Evolutionary conservation across 1,140 invertebrate species (phyloP).

Genomic region (Zaprionus nigranus): DNA sequence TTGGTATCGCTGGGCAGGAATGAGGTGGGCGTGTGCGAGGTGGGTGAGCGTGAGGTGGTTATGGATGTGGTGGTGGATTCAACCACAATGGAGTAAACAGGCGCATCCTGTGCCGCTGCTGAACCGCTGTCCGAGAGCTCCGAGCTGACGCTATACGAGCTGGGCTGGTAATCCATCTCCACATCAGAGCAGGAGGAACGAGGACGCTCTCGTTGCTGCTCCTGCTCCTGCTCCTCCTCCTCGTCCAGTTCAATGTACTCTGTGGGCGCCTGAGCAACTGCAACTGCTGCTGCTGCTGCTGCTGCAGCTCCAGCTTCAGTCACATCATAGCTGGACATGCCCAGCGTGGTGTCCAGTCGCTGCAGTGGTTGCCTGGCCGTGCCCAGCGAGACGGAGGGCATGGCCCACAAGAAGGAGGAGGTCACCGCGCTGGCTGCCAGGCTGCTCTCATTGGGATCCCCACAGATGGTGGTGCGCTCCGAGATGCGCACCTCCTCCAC

Average conservation of each 20-base stretch:
- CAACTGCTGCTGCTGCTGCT: no score
- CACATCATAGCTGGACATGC: conserved; percentile 73
- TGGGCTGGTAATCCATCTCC: conserved; percentile 24
- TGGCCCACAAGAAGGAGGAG: conserved; percentile 34
- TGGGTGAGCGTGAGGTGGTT: conserved; percentile 58
- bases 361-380: conserved; percentile 12
- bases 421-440: background rate
- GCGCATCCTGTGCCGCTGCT: conserved; percentile 29
- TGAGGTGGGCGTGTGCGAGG: no score
- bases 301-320: conserved; percentile 28
- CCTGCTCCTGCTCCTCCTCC: background rate
- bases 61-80: conserved; percentile 69
- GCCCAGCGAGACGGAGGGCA: conserved; percentile 11
- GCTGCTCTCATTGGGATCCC: conserved; percentile 44
- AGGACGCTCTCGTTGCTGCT: background rate
- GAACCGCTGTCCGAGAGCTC: no score
- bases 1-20: conserved; percentile 72
- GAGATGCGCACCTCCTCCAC: conserved; percentile 50
- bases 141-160: conserved; percentile 51
- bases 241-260: conserved; percentile 1
- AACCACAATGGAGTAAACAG: conserved; percentile 59
- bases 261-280: background rate
- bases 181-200: background rate
- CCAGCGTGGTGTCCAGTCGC: conserved; percentile 75
- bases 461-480: conserved; percentile 73